phyloP scores from a whole-genome alignment of 1,140 invertebrate species.

The Physella acuta region DNA sequence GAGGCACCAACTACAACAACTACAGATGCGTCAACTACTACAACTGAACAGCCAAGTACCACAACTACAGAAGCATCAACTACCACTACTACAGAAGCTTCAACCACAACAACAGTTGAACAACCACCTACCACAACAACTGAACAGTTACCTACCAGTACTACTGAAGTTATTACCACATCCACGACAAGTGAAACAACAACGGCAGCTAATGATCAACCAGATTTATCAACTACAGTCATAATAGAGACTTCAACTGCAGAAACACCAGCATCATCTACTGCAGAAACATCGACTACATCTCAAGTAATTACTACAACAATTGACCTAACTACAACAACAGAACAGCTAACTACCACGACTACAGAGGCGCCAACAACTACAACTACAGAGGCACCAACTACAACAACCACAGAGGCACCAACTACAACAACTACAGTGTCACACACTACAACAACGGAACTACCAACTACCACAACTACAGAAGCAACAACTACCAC shows the following conservation, averaged over 20 bases:
- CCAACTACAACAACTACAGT: neutral
- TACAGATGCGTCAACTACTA: neutral
- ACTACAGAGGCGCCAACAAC: neutral
- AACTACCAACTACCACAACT: neutral
- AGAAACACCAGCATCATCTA: neutral
- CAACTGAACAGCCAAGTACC: neutral
- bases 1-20: too few relatives aligned
- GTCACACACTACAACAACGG: neutral
- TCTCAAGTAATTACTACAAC: neutral
- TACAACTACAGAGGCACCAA: neutral
- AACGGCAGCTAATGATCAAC: neutral
- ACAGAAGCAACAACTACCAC: neutral
- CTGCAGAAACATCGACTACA: neutral
- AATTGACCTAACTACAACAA: neutral
- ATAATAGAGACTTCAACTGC: neutral
- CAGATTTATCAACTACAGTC: neutral
- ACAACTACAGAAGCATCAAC: neutral
- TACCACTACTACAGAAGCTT: neutral
- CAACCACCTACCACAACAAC: neutral
- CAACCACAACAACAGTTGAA: neutral
- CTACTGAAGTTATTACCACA: neutral
- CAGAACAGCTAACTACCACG: neutral
- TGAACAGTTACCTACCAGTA: neutral
- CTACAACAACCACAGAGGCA: neutral
- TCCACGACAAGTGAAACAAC: neutral